phyloP scores from a whole-genome alignment of 2,888 invertebrate species.

The Hecatera dysodea region DNA sequence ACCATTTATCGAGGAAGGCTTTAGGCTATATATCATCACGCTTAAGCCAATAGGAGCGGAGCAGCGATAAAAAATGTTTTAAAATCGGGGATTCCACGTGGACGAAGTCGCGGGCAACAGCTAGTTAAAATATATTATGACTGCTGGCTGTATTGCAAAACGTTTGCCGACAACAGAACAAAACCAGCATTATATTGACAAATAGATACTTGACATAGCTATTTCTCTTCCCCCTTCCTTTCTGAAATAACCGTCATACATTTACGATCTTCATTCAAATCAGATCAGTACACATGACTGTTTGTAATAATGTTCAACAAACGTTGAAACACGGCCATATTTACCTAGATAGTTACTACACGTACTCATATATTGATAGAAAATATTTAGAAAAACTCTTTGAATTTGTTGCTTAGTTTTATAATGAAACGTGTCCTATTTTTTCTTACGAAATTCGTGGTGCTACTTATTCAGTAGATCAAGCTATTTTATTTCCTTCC shows the following conservation, averaged over 20 bases:
- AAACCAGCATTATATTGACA: no score
- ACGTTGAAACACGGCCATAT: constrained; percentile 26
- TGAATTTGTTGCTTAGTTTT: background rate
- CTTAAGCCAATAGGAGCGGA: no score
- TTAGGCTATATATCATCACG: no score
- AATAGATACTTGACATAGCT: background rate
- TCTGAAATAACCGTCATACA: constrained; percentile 37
- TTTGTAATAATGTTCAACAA: constrained; percentile 12
- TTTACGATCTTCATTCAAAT: constrained; percentile 48
- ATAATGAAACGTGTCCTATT: background rate
- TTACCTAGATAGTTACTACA: background rate
- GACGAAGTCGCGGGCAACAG: no score
- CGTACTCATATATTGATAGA: background rate
- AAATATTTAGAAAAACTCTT: background rate
- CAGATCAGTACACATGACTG: constrained; percentile 32
- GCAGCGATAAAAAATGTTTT: no score
- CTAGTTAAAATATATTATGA: no score
- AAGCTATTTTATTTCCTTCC: background rate
- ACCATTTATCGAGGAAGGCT: no score
- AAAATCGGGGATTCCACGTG: no score
- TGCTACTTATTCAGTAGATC: background rate
- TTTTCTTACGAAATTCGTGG: background rate
- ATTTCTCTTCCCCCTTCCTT: background rate
- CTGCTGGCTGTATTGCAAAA: no score
- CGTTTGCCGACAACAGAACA: no score